phyloP scores from a whole-genome alignment of 92 coral and sea anemone species.

The Heliopora coerulea region DNA sequence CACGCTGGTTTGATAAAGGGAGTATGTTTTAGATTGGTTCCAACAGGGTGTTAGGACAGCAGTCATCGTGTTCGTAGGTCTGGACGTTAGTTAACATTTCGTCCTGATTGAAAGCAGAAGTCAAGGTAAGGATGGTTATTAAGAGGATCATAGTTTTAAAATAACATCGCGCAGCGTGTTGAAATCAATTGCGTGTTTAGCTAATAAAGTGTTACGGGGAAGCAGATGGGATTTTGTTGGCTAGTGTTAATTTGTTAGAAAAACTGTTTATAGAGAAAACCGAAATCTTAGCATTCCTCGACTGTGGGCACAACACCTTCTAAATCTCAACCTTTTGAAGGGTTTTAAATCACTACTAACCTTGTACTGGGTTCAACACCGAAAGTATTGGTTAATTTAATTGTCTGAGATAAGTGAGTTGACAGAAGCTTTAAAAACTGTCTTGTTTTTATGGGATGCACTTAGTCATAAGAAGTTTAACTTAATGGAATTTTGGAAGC shows the following conservation, averaged over 20 bases:
- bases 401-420: constrained; percentile 28
- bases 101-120: not conserved
- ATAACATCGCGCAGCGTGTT: constrained; percentile 12
- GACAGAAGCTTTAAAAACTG: constrained; percentile 9
- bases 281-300: too few relatives aligned
- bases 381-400: constrained; percentile 13
- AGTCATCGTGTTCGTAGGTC: not conserved
- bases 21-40: not conserved
- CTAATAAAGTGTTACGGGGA: not conserved
- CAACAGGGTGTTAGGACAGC: not conserved
- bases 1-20: not conserved
- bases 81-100: not conserved
- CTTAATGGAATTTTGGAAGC: not conserved
- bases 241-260: constrained; percentile 26
- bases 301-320: too few relatives aligned
- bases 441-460: not conserved
- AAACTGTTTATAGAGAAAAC: not conserved
- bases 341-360: not conserved
- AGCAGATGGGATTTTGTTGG: constrained; percentile 1
- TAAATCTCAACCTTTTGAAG: too few relatives aligned
- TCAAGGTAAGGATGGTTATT: constrained; percentile 10
- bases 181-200: constrained; percentile 4
- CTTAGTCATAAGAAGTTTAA: not conserved
- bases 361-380: too few relatives aligned
- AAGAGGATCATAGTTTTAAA: not conserved